Percentiles rank a stretch among this genome's conserved stretches.
Conservation (phyloP, 30 jellyfish, hydroid and myxozoan species). For the Aurelia sp. region DNA sequence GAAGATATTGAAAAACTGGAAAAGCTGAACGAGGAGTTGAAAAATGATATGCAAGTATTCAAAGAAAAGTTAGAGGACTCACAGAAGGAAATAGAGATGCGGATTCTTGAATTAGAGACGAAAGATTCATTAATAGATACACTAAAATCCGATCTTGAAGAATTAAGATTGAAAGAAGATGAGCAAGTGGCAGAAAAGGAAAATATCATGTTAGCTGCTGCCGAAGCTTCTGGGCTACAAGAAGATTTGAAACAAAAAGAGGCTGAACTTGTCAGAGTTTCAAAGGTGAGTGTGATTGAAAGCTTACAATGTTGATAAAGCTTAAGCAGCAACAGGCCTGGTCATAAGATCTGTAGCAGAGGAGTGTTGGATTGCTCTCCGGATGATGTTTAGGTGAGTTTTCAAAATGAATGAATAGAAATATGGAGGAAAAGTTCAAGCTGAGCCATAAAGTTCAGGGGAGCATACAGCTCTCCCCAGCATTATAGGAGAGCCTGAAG, state of each 20-base stretch:
- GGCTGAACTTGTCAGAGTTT: background rate
- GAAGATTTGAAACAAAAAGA: conserved; percentile 33
- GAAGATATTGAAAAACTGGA: conserved; percentile 15
- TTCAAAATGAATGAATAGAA: too few species aligned
- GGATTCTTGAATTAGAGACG: conserved; percentile 20
- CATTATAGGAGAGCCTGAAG: too few species aligned
- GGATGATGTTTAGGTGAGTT: too few species aligned
- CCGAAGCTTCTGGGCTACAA: conserved; percentile 16
- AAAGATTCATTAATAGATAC: conserved; percentile 11
- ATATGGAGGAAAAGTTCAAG: too few species aligned
- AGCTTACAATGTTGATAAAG: too few species aligned
- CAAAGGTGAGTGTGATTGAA: conserved; percentile 13
- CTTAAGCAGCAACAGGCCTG: too few species aligned
- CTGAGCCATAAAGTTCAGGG: too few species aligned
- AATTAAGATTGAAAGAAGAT: conserved; percentile 1
- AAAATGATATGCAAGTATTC: conserved; percentile 13
- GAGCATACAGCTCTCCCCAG: too few species aligned
- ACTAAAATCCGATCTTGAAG: conserved; percentile 29
- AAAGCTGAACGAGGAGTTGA: conserved; percentile 14
- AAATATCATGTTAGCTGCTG: conserved; percentile 3
- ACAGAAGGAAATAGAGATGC: background rate
- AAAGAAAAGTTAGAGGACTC: conserved; percentile 11
- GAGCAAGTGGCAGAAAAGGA: background rate
- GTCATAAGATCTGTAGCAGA: too few species aligned
- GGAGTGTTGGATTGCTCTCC: too few species aligned